Evolutionary conservation across 2,113 vertebrate genomes (phyloP).

Genomic region (Sitta europaea): DNA sequence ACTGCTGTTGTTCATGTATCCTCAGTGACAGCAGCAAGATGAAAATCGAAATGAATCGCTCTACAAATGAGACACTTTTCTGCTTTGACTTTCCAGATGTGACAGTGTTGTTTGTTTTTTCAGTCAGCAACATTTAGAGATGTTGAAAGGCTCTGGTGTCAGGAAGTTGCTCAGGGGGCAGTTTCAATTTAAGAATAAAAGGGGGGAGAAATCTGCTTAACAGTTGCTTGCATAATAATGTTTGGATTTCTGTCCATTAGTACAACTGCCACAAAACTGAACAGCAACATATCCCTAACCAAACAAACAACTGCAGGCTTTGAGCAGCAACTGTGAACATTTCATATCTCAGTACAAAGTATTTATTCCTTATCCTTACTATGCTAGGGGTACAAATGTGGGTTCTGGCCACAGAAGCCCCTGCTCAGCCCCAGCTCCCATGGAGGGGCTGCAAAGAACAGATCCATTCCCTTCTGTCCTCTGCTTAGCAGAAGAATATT

Average conservation of each 20-base stretch:
- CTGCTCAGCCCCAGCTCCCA: background rate
- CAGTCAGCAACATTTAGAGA: constrained; percentile 4
- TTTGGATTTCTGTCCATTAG: background rate
- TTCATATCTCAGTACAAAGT: background rate
- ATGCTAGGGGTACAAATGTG: background rate
- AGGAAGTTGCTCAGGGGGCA: background rate
- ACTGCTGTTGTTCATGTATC: constrained; percentile 54
- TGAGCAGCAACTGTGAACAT: background rate
- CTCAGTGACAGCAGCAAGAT: constrained; percentile 62
- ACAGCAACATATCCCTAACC: background rate
- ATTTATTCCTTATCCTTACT: background rate
- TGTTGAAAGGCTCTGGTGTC: background rate
- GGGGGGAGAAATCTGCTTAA: background rate
- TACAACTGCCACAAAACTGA: background rate
- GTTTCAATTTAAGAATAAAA: background rate
- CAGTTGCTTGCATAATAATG: background rate
- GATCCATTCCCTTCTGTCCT: background rate
- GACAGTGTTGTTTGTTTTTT: constrained; percentile 51
- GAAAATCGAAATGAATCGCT: constrained; percentile 61
- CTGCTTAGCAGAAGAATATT: background rate
- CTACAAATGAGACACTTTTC: constrained; percentile 64
- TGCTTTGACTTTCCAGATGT: constrained; percentile 59
- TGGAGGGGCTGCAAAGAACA: background rate
- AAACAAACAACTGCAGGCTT: background rate
- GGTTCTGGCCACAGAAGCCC: background rate